phyloP scores from a whole-genome alignment of 2,113 vertebrate genomes.

The Corynorhinus townsendii region DNA sequence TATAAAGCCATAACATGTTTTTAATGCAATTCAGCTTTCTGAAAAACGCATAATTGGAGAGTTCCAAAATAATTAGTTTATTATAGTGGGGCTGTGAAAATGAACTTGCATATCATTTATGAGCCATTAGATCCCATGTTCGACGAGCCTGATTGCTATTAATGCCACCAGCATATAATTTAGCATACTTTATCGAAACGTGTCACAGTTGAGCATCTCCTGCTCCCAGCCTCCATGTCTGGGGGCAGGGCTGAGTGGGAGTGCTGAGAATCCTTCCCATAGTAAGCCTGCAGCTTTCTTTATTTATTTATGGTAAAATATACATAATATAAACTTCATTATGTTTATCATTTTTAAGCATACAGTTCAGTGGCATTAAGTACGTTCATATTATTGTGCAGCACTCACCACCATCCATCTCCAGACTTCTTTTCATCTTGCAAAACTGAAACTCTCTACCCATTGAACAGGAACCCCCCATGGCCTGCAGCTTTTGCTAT shows the following conservation, averaged over 20 bases:
- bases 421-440: not conserved
- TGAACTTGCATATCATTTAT: slow-evolving; percentile 83
- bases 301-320: not conserved
- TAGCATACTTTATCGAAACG: slow-evolving; percentile 75
- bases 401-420: not conserved
- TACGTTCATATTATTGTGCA: not conserved
- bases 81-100: slow-evolving; percentile 79
- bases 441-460: not conserved
- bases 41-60: slow-evolving; percentile 78
- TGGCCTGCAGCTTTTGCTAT: not conserved
- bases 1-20: slow-evolving; percentile 69
- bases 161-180: slow-evolving; percentile 80
- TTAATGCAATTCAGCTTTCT: slow-evolving; percentile 75
- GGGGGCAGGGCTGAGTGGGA: not conserved
- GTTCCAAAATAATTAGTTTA: slow-evolving; percentile 83
- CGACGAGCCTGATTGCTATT: slow-evolving; percentile 77
- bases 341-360: not conserved
- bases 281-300: not conserved
- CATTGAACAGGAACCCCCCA: not conserved
- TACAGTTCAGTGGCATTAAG: not conserved
- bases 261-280: not conserved
- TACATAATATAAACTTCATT: not conserved
- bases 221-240: not conserved
- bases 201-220: slow-evolving; percentile 34
- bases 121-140: slow-evolving; percentile 78